Evolutionary conservation across 1,140 invertebrate species (phyloP).

Genomic region (Lucilia sericata): DNA sequence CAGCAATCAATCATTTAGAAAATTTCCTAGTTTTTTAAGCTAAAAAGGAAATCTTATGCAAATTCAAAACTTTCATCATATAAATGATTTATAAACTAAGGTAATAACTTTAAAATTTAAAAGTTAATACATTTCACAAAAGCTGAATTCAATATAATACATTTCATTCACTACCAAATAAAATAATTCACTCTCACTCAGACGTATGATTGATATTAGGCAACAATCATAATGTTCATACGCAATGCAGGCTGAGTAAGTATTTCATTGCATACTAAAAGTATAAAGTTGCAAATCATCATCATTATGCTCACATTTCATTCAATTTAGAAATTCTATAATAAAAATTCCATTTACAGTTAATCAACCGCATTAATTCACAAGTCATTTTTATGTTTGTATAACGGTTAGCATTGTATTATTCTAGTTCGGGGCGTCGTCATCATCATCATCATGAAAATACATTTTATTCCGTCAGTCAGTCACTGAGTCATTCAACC

Average conservation of each 20-base stretch:
- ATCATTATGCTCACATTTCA: too few relatives aligned
- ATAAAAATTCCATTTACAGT: conserved; percentile 10
- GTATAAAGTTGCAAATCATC: too few relatives aligned
- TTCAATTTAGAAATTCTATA: neutral
- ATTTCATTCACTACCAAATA: too few relatives aligned
- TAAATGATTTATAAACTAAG: too few relatives aligned
- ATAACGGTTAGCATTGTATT: too few relatives aligned
- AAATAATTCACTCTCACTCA: neutral
- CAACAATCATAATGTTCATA: neutral
- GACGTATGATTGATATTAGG: neutral
- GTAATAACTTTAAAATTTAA: too few relatives aligned
- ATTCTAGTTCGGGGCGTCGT: neutral
- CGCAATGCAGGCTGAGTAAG: neutral
- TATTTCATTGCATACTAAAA: neutral
- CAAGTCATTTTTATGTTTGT: neutral
- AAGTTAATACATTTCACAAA: too few relatives aligned
- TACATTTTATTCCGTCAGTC: neutral
- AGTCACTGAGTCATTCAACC: neutral
- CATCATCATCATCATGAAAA: neutral
- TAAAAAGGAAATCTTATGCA: too few relatives aligned
- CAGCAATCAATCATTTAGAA: too few relatives aligned
- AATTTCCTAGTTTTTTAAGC: too few relatives aligned
- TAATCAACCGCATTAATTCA: conserved; percentile 5
- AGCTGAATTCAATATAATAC: too few relatives aligned
- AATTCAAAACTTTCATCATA: too few relatives aligned